A percentile compares a stretch with the other conserved stretches of the same genome.
phyloP scores from a whole-genome alignment of 2,888 invertebrate species.

The Corbicula japonica region DNA sequence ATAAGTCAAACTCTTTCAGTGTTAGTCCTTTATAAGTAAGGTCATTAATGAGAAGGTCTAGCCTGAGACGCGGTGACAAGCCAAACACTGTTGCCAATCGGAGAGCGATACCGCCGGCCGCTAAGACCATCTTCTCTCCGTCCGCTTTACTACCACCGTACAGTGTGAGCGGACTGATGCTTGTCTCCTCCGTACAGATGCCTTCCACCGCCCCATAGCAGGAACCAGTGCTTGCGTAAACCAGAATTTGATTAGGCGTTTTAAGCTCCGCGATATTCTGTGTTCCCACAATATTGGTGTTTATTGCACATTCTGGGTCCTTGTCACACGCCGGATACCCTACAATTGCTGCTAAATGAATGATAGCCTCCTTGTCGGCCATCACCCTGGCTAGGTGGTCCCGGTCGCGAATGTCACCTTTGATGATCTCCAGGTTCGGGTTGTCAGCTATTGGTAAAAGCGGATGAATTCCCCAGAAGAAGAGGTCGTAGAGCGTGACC shows the following conservation, averaged over 20 bases:
- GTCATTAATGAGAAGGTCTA: conserved; percentile 86
- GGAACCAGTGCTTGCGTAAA: conserved; percentile 86
- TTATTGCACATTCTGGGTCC: conserved; percentile 80
- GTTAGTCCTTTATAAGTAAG: conserved; percentile 83
- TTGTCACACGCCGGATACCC: conserved; percentile 86
- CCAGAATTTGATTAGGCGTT: conserved; percentile 79
- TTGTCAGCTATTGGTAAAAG: conserved; percentile 78
- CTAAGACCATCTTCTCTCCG: conserved; percentile 81
- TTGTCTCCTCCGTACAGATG: conserved; percentile 84
- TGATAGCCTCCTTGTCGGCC: conserved; percentile 77
- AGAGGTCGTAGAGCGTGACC: conserved; percentile 85
- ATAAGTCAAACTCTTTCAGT: conserved; percentile 82
- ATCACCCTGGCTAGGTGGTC: conserved; percentile 74
- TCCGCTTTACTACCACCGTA: conserved; percentile 85
- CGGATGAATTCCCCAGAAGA: conserved; percentile 83
- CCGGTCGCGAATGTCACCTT: conserved; percentile 82
- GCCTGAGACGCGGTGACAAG: conserved; percentile 84
- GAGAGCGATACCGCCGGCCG: conserved; percentile 81
- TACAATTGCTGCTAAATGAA: conserved; percentile 86
- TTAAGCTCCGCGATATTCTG: conserved; percentile 77
- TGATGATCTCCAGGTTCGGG: conserved; percentile 72
- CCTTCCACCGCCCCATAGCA: conserved; percentile 86
- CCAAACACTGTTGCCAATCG: conserved; percentile 86
- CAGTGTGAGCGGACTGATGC: conserved; percentile 84
- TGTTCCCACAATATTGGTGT: conserved; percentile 84